Evolutionary conservation across 1,140 invertebrate genomes (phyloP).

Genomic region (Nylanderia fulva): DNA sequence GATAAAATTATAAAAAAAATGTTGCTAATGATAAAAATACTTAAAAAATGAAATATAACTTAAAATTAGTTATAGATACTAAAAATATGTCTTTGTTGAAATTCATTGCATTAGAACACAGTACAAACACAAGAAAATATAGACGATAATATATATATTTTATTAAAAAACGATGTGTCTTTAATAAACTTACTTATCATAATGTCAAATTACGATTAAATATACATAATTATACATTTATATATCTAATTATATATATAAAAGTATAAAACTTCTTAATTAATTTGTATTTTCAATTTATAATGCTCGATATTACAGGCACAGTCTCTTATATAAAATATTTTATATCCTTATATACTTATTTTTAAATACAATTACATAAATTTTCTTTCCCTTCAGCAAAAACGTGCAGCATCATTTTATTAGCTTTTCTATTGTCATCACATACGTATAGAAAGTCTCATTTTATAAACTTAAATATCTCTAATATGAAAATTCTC

Average conservation of each 20-base stretch:
- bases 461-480: slow-evolving; percentile 16
- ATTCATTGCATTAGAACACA: slow-evolving; percentile 1
- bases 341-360: slow-evolving; percentile 39
- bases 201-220: slow-evolving; percentile 58
- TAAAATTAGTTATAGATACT: background rate
- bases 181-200: slow-evolving; percentile 66
- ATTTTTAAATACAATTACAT: slow-evolving; percentile 23
- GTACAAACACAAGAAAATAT: slow-evolving; percentile 23
- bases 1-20: too few species aligned
- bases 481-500: slow-evolving; percentile 22
- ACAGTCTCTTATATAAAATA: slow-evolving; percentile 33
- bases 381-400: slow-evolving; percentile 3
- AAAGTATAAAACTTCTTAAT: slow-evolving; percentile 78
- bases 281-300: slow-evolving; percentile 69
- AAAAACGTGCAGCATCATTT: slow-evolving; percentile 8
- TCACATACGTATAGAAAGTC: slow-evolving; percentile 32
- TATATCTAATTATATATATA: slow-evolving; percentile 60
- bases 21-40: too few species aligned
- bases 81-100: background rate
- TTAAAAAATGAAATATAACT: too few species aligned
- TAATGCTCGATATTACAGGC: slow-evolving; percentile 70
- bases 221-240: slow-evolving; percentile 72
- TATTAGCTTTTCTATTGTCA: slow-evolving; percentile 20
- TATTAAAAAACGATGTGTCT: slow-evolving; percentile 29
- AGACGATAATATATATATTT: slow-evolving; percentile 19